These are phyloP conservation scores for Gulo gulo DNA, from an alignment of 2,113 vertebrate species.

Conservation along the genomic window DNA sequence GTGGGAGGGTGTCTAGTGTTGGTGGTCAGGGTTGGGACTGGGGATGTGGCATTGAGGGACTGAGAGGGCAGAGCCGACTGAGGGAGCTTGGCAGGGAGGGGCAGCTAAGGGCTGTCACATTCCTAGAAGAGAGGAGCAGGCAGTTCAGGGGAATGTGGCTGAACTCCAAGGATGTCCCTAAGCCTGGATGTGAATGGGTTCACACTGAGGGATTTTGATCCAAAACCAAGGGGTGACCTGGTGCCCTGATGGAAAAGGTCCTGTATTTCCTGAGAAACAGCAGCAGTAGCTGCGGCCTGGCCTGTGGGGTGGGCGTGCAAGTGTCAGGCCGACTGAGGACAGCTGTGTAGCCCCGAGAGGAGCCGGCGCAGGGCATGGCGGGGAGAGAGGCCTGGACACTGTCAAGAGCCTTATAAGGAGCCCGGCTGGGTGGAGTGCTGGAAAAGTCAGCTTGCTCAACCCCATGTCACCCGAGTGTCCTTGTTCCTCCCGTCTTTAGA, in stretches of 20 bases:
- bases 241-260: not conserved
- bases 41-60: not conserved
- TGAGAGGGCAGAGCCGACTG: not conserved
- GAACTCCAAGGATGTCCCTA: not conserved
- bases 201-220: not conserved
- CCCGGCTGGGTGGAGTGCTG: not conserved
- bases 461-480: not conserved
- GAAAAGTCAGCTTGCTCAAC: not conserved
- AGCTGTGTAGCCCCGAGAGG: not conserved
- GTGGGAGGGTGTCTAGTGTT: not conserved
- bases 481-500: not conserved
- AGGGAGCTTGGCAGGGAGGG: not conserved
- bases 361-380: not conserved
- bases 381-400: not conserved
- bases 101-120: not conserved
- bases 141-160: not conserved
- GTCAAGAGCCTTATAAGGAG: not conserved
- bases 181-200: not conserved
- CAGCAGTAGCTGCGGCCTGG: not conserved
- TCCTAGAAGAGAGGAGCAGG: not conserved
- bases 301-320: not conserved
- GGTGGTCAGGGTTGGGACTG: not conserved
- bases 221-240: not conserved
- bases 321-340: not conserved
- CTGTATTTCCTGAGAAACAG: not conserved